These are phyloP conservation scores for Gnathonemus longibarbis DNA, from an alignment of 2,113 vertebrate genomes.

Conservation along the genomic window DNA sequence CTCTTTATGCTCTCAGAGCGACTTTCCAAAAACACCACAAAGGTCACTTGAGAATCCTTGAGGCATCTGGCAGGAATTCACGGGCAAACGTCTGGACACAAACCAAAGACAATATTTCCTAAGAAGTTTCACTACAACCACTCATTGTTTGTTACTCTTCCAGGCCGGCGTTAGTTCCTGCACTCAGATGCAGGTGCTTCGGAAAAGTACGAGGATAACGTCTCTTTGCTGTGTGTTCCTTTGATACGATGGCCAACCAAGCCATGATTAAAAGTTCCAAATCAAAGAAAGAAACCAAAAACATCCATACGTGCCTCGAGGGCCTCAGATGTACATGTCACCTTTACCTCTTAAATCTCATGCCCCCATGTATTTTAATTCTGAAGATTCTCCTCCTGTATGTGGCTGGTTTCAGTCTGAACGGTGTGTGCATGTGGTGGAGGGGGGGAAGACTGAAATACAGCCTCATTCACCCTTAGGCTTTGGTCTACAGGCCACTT, in stretches of 20 bases:
- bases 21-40: conserved; percentile 47
- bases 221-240: not conserved
- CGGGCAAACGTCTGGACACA: conserved; percentile 41
- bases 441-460: not conserved
- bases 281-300: not conserved
- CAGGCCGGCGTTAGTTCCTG: conserved; percentile 39
- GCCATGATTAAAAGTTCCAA: not conserved
- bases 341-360: not conserved
- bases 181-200: conserved; percentile 34
- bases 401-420: not conserved
- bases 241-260: not conserved
- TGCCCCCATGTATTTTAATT: not conserved
- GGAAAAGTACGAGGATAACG: conserved; percentile 27
- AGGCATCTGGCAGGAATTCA: conserved; percentile 48
- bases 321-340: not conserved
- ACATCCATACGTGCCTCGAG: not conserved
- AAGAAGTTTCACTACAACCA: conserved; percentile 42
- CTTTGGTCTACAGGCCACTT: not conserved
- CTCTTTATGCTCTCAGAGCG: conserved; percentile 16
- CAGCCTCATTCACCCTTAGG: not conserved
- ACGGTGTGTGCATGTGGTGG: too few species aligned
- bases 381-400: not conserved
- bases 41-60: conserved; percentile 49
- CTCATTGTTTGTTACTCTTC: conserved; percentile 47
- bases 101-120: conserved; percentile 58